These are phyloP conservation scores for Ceuthmochares aereus DNA, from an alignment of 2,113 vertebrate species.

Conservation along the genomic window DNA sequence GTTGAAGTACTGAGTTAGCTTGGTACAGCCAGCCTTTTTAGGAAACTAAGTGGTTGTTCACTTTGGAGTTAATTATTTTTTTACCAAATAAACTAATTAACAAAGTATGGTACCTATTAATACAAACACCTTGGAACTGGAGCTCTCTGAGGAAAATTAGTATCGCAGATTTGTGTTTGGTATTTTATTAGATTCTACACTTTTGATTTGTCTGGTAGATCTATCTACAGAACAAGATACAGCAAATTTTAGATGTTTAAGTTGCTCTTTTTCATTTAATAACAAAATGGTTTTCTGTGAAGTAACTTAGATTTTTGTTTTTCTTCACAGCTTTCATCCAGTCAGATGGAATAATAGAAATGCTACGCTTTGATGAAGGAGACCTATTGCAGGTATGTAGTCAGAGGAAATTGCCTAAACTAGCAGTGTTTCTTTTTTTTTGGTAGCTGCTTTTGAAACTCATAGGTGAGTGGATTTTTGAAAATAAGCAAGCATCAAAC, in stretches of 20 bases:
- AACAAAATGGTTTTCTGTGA: not conserved
- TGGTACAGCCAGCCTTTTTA: not conserved
- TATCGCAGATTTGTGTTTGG: not conserved
- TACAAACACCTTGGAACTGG: not conserved
- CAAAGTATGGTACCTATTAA: not conserved
- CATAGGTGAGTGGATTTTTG: not conserved
- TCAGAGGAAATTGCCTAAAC: not conserved
- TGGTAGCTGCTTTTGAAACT: not conserved
- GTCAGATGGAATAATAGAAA: constrained; percentile 97
- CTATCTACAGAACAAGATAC: not conserved
- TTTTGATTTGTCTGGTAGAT: not conserved
- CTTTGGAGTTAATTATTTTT: not conserved
- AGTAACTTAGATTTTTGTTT: constrained; percentile 33
- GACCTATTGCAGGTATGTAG: constrained; percentile 90
- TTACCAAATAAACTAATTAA: not conserved
- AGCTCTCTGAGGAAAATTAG: not conserved
- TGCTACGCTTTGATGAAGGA: constrained; percentile 96
- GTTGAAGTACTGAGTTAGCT: not conserved
- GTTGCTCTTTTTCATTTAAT: not conserved
- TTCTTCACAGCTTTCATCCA: constrained; percentile 92
- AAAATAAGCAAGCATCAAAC: not conserved
- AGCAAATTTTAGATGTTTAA: not conserved
- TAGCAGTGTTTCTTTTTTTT: not conserved
- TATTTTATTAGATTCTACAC: not conserved
- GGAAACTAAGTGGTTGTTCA: not conserved